Evolutionary conservation across 1,140 invertebrate species (phyloP).

Genomic region (Caenorhabditis briggsae): DNA sequence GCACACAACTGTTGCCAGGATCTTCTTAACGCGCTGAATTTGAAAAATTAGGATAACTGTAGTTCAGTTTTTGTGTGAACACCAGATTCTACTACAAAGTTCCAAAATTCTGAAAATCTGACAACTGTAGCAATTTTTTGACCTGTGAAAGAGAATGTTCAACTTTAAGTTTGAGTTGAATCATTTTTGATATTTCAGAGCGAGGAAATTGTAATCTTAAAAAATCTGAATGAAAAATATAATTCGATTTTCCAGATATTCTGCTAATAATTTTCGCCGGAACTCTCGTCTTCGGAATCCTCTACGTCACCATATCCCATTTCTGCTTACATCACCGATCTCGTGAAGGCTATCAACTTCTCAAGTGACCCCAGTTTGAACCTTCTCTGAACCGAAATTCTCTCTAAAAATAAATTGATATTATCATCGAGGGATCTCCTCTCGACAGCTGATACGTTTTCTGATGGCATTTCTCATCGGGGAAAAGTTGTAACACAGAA

Average conservation of each 20-base stretch:
- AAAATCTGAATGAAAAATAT: too few species aligned
- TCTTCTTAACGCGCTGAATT: too few species aligned
- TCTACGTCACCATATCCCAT: constrained; percentile 17
- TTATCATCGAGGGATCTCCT: background rate
- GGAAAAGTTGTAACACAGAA: constrained; percentile 8
- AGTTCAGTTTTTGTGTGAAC: too few species aligned
- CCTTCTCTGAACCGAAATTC: background rate
- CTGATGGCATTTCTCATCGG: background rate
- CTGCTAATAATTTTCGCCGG: constrained; percentile 29
- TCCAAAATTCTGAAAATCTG: too few species aligned
- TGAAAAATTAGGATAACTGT: too few species aligned
- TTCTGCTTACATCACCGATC: constrained; percentile 19
- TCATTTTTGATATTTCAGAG: too few species aligned
- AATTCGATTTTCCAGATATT: background rate
- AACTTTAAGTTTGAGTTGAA: too few species aligned
- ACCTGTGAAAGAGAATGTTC: too few species aligned
- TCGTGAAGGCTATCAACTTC: constrained; percentile 30
- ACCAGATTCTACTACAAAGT: too few species aligned
- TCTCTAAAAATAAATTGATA: background rate
- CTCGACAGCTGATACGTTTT: constrained; percentile 13
- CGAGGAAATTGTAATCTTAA: too few species aligned
- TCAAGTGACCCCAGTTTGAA: background rate
- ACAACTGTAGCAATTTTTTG: too few species aligned
- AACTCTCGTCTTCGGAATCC: background rate
- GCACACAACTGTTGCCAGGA: too few species aligned